Evolutionary conservation across 1,140 invertebrate genomes (phyloP).

Genomic region (Sycophaga agraensis): DNA sequence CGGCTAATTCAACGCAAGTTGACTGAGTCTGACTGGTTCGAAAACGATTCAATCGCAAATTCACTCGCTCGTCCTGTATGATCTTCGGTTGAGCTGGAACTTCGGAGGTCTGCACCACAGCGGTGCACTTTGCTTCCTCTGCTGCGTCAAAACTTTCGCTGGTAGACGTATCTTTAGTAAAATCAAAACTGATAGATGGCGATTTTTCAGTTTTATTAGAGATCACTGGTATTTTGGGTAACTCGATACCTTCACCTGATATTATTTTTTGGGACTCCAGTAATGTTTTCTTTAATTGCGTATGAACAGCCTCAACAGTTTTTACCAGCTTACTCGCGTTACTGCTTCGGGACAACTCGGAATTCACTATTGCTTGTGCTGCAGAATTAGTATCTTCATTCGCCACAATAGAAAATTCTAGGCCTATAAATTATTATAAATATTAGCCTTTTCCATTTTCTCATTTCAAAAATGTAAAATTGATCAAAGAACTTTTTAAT

Average conservation of each 20-base stretch:
- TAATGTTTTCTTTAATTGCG: conserved; percentile 41
- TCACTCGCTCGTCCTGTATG: conserved; percentile 41
- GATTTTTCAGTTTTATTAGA: conserved; percentile 3
- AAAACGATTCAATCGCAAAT: conserved; percentile 37
- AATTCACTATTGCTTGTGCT: neutral
- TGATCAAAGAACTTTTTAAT: too few species aligned
- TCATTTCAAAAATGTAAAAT: too few species aligned
- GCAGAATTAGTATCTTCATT: neutral
- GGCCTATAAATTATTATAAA: too few species aligned
- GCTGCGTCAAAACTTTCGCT: conserved; percentile 15
- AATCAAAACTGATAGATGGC: neutral
- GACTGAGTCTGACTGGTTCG: neutral
- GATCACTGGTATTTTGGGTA: neutral
- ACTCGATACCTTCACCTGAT: conserved; percentile 17
- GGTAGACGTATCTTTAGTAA: neutral
- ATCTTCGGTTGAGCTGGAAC: conserved; percentile 38
- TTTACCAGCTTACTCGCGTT: conserved; percentile 39
- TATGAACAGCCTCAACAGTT: conserved; percentile 45
- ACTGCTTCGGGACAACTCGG: neutral
- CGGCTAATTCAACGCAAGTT: neutral
- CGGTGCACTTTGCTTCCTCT: neutral
- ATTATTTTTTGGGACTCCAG: conserved; percentile 45
- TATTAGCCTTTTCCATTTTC: too few species aligned
- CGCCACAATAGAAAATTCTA: conserved; percentile 17
- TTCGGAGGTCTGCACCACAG: neutral